Percentiles rank a stretch among this genome's conserved stretches.
Evolutionary conservation across 2,113 vertebrate species (phyloP).

Genomic region (Hymenochirus boettgeri): DNA sequence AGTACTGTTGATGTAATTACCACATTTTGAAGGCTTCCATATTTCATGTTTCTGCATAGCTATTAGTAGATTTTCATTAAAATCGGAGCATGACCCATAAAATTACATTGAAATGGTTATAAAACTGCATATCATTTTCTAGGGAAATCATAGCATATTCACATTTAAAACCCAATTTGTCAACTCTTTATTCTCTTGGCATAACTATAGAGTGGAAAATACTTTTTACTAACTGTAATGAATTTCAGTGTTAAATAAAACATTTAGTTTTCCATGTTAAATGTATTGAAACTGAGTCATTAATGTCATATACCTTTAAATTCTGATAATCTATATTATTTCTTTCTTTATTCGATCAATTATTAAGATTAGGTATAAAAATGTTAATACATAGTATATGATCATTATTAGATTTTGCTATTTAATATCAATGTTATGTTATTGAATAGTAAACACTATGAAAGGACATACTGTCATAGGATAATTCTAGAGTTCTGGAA

Average conservation of each 20-base stretch:
- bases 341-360: background rate
- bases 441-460: too few relatives aligned
- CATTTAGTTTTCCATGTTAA: conserved; percentile 7
- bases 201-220: background rate
- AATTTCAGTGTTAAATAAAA: conserved; percentile 7
- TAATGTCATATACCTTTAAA: too few relatives aligned
- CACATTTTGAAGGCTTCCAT: conserved; percentile 31
- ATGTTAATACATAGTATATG: too few relatives aligned
- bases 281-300: too few relatives aligned
- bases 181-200: background rate
- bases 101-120: conserved; percentile 33
- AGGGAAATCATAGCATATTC: conserved; percentile 2
- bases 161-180: conserved; percentile 16
- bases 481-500: too few relatives aligned
- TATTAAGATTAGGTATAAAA: background rate
- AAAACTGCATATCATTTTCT: conserved; percentile 15
- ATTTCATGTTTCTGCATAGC: conserved; percentile 32
- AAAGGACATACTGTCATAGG: too few relatives aligned
- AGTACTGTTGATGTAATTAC: conserved; percentile 21
- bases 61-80: conserved; percentile 41
- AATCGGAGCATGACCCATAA: conserved; percentile 38
- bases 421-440: too few relatives aligned
- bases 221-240: background rate
- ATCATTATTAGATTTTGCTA: too few relatives aligned
- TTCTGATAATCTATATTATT: background rate